Base-by-base conservation (phyloP, 2,888 invertebrate species). In the Hoplodrina ambigua region DNA sequence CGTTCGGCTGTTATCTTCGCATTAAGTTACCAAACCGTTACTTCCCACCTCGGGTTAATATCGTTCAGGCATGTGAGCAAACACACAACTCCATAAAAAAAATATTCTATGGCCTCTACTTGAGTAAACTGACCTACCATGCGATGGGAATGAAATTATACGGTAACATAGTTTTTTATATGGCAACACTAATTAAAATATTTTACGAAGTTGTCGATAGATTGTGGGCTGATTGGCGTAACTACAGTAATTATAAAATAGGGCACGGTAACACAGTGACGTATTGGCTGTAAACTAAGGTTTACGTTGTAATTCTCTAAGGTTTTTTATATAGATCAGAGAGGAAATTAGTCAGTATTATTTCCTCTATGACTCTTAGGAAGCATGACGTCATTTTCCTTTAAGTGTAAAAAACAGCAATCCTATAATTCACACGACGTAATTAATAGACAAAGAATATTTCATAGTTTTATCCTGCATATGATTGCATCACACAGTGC, bases 1-100 rank as follows among this genome's bases (percentile, higher is more conserved):
- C 88, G 90, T 90, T 88, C 80, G 72, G 56, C 82, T 86, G 85
- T 89, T 92, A 91, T 91, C 90, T 89, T 88, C 85, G 82, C 85
- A 88, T 90, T 88, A 88, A 87, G 85, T 85, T 83, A 80, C 79
- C 70, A 83, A 84, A 86, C 92, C 88, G 91, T 92, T 92, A 90
- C 75, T 86, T 85, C 86, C 80, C 88, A 88, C 88, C 84, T 78
- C 49, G 54, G 33, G 64, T 84, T 86, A 82, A 86, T 84, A 87
- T 84, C 77, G 83, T 79, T 80, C 83, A 81, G 75, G 75, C 88
- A 85, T 87, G 84, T 83, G 83, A 86, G 83, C 82, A 83, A 81
- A 85, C 80, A 84, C 66, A 75, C 61, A 71, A 49, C 61, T 60
- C 25, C 56, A 80, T 80, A 83, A 82, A 76, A n/a, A 83, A 80